These are phyloP conservation scores for Penaeus indicus DNA, from an alignment of 1,140 invertebrate genomes.

Conservation along the genomic window DNA sequence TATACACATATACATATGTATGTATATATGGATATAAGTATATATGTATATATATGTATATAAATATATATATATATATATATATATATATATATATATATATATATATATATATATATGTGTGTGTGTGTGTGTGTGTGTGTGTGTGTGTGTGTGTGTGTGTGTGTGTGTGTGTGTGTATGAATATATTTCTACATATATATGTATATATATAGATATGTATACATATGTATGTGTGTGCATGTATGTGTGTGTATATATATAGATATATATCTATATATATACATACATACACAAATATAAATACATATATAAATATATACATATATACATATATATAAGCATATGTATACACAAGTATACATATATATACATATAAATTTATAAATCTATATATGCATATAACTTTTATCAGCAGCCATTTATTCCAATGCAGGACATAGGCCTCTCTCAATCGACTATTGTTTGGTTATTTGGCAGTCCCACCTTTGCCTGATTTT, in stretches of 20 bases:
- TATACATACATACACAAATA: background rate
- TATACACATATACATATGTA: conserved; percentile 11
- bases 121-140: background rate
- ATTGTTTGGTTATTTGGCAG: background rate
- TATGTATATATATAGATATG: background rate
- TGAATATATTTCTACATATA: conserved; percentile 11
- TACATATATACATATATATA: background rate
- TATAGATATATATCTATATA: background rate
- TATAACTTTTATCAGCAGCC: too few species aligned
- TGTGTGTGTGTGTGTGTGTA: conserved; percentile 4
- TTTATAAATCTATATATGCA: too few species aligned
- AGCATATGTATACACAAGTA: too few species aligned
- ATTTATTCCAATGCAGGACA: too few species aligned
- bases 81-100: conserved; percentile 28
- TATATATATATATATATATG: conserved; percentile 16
- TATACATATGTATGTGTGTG: background rate
- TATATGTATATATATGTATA: conserved; percentile 14
- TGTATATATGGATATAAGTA: background rate
- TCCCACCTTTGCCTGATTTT: too few species aligned
- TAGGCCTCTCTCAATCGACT: too few species aligned
- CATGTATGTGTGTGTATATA: background rate
- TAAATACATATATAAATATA: background rate
- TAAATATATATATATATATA: conserved; percentile 26
- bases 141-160: background rate
- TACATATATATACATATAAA: too few species aligned